Conservation (phyloP, 2,113 vertebrate species). For the Urocitellus parryii region DNA sequence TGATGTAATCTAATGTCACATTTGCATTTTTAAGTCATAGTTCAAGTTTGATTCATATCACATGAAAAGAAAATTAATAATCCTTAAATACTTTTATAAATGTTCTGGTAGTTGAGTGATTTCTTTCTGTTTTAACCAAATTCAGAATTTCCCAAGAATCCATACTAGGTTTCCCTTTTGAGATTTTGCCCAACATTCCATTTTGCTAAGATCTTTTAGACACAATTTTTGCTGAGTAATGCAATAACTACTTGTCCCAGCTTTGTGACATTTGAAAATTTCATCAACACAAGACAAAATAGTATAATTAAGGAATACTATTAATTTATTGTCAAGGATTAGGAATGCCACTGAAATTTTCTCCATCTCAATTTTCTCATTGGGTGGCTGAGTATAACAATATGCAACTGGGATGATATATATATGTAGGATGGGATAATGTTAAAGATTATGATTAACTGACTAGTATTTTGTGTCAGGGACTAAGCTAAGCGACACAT, state of each 20-base stretch:
- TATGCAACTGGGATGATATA: neutral
- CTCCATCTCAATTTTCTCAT: neutral
- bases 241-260: neutral
- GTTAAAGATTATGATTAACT: neutral
- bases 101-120: neutral
- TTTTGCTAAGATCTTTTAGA: slow-evolving; percentile 7
- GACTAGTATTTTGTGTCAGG: neutral
- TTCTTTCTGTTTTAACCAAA: slow-evolving; percentile 56
- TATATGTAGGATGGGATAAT: neutral
- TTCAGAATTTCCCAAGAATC: neutral
- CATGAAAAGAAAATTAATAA: slow-evolving; percentile 41
- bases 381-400: neutral
- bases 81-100: slow-evolving; percentile 29
- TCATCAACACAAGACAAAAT: neutral
- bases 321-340: neutral
- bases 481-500: neutral
- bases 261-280: neutral
- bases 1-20: neutral
- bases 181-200: neutral
- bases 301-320: neutral
- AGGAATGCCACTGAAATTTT: neutral
- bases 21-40: slow-evolving; percentile 26
- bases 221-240: neutral
- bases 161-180: slow-evolving; percentile 3
- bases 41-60: slow-evolving; percentile 33